Evolutionary conservation across 2,797 vertebrate genomes (phyloP), one percentile per base, ranked within the genome.

Genomic region (Zalophus californianus): DNA sequence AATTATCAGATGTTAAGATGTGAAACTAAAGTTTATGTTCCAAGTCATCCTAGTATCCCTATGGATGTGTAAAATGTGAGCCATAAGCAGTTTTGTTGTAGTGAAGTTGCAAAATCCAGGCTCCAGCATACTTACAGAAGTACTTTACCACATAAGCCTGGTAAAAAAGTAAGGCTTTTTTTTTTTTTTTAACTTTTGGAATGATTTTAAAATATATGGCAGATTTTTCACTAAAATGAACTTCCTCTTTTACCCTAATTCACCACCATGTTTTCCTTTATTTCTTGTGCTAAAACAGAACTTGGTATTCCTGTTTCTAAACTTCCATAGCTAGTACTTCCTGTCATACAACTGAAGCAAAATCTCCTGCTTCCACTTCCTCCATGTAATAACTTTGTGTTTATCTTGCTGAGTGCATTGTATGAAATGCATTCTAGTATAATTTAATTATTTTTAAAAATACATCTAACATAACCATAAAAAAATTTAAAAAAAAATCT

Each of bases 261-360:
- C 32, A 52, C 66, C 27, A 85, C 27, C 41, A 29, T 35, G 25
- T 79, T 95, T 97, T 83, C 70, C 73, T 54, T 77, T 96, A 68
- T 75, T 77, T 78, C 84, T 96, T 94, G 87, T 79, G 77, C 82
- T 95, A 75, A 91, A 94, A 93, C 64, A 96, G 86, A 95, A 94
- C 94, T 97, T 95, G 75, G 79, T 86, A 97, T 95, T 97, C 90
- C 87, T 97, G 83, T 97, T 97, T 97, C 92, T 97, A 58, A 96
- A 91, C 87, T 97, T 95, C 86, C 92, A 93, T 77, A 56, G 90
- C 75, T 91, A 54, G 60, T 82, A 96, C 95, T 97, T 98, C 96
- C 97, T 96, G 96, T 92, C 92, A 90, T 41, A 82, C 83, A 95
- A 78, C 77, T 94, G 90, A 94, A 91, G 86, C 93, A 73, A 73